These are phyloP conservation scores for Venturia canescens DNA, from an alignment of 1,140 invertebrate genomes.

Conservation along the genomic window DNA sequence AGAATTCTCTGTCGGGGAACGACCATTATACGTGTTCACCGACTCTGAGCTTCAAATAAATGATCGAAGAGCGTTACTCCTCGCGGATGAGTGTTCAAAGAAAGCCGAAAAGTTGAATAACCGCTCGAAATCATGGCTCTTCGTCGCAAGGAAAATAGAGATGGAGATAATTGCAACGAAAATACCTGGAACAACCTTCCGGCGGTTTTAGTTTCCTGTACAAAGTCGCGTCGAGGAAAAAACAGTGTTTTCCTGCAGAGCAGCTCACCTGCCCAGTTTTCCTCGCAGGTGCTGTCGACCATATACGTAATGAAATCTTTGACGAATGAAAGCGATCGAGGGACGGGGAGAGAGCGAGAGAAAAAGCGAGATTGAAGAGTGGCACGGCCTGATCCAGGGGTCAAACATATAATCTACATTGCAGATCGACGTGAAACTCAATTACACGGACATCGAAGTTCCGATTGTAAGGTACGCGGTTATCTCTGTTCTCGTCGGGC, in stretches of 20 bases:
- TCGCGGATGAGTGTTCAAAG: too few species aligned
- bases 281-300: not conserved
- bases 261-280: too few species aligned
- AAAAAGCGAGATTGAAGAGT: not conserved
- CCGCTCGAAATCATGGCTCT: too few species aligned
- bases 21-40: not conserved
- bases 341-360: not conserved
- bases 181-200: too few species aligned
- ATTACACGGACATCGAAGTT: slow-evolving; percentile 51
- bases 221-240: too few species aligned
- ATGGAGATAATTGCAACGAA: too few species aligned
- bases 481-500: not conserved
- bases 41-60: too few species aligned
- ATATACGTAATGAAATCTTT: not conserved
- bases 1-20: not conserved
- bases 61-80: too few species aligned
- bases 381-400: slow-evolving; percentile 4
- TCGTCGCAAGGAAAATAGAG: too few species aligned
- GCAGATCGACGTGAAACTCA: slow-evolving; percentile 52
- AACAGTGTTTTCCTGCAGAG: too few species aligned
- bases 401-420: slow-evolving; percentile 55
- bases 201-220: too few species aligned
- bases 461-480: slow-evolving; percentile 53
- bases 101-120: too few species aligned
- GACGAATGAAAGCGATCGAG: not conserved